Conservation (phyloP, 2,888 invertebrate genomes). For the Drosophila atroscutellata region DNA sequence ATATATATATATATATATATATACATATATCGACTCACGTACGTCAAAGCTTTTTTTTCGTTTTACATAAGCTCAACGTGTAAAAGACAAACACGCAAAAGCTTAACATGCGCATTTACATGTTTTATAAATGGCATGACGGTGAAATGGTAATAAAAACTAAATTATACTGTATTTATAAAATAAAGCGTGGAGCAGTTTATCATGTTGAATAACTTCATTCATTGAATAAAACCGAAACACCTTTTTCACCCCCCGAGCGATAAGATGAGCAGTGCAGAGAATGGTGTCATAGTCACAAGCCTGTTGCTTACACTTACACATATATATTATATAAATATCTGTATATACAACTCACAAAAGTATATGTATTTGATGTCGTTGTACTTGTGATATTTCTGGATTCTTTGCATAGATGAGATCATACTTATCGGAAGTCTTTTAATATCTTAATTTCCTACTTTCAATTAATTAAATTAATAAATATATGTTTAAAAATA, state of each 20-base stretch:
- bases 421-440: slow-evolving; percentile 1
- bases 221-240: slow-evolving; percentile 7
- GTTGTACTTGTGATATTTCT: not conserved
- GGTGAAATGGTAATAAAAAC: not conserved
- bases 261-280: slow-evolving; percentile 14
- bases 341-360: not conserved
- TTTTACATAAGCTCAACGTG: not conserved
- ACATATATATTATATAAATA: not conserved
- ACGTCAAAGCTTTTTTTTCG: slow-evolving; percentile 1
- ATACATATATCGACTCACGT: not conserved
- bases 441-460: not conserved
- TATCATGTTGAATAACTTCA: not conserved
- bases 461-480: not conserved
- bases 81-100: slow-evolving; percentile 1
- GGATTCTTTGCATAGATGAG: slow-evolving; percentile 11
- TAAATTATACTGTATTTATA: not conserved
- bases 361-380: not conserved
- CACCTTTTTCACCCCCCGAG: slow-evolving; percentile 12
- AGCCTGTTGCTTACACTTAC: slow-evolving; percentile 12
- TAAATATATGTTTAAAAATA: not conserved
- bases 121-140: not conserved
- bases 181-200: not conserved
- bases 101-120: not conserved
- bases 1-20: not conserved
- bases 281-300: slow-evolving; percentile 1